Base-by-base conservation (phyloP, 2,113 vertebrate genomes). In the Strigops habroptila region DNA sequence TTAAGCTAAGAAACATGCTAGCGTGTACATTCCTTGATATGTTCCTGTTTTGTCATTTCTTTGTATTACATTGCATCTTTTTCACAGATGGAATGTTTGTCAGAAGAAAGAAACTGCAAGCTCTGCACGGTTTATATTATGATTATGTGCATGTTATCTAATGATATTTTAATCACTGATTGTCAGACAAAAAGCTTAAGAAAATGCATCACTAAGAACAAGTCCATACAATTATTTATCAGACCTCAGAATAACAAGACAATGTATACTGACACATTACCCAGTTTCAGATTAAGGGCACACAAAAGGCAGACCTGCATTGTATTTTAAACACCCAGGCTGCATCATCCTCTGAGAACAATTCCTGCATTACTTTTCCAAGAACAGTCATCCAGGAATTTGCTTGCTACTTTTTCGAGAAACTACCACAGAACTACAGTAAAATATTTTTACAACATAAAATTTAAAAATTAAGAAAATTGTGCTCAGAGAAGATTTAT, bases 231-330 rank as follows among this genome's bases (percentile, higher is more conserved):
- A 41, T 89, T 85, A 60, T 82, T 91, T 89, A 76, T 55, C 37
- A 76, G 48, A 43, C 33, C 23, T 44, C 12, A 14, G 59, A 53
- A 87, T 82, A 93, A 43, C 19, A 67, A 82, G 30, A 11, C 89
- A 69, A 5, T n/a, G 41, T 52, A 88, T 18, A 80, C 48, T 96
- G 93, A 94, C 9, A 33, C 52, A 65, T 73, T 87, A 65, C 49
- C 59, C 68, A 0, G 68, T 76, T 96, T 92, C 60, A 31, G 93
- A 93, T 91, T 69, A 93, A 96, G 86, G 96, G 25, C 88, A 94
- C 60, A 88, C 62, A 91, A 95, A 94, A 96, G 90, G 74, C 85
- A 96, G 82, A 93, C 79, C 88, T 79, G 91, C 95, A 88, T 23
- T 75, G 53, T 86, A 59, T 93, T 65, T 91, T 95, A 89, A 97